Conservation (phyloP, 2,888 invertebrate genomes). For the Cerceris rybyensis region DNA sequence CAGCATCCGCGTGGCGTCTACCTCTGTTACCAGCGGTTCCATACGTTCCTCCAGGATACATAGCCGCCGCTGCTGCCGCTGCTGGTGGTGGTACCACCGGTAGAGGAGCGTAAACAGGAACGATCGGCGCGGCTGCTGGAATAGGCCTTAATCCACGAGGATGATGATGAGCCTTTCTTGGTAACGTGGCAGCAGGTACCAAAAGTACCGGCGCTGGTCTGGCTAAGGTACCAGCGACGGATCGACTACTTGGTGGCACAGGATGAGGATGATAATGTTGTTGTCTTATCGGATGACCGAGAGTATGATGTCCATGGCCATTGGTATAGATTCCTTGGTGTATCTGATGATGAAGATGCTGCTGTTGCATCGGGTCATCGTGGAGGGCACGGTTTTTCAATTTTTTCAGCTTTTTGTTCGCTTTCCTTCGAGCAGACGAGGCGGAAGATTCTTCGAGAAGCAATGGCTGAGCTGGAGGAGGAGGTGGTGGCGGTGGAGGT, state of each 20-base stretch:
- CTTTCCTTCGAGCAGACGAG: constrained; percentile 74
- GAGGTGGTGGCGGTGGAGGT: constrained; percentile 86
- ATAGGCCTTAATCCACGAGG: constrained; percentile 79
- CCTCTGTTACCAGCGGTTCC: constrained; percentile 83
- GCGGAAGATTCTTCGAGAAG: constrained; percentile 76
- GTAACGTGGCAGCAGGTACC: constrained; percentile 84
- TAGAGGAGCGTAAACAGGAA: constrained; percentile 81
- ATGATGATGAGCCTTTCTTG: constrained; percentile 79
- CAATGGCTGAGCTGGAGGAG: constrained; percentile 80
- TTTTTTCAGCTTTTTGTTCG: constrained; percentile 77
- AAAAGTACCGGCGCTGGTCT: constrained; percentile 81
- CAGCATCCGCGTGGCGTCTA: constrained; percentile 70
- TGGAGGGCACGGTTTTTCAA: constrained; percentile 72
- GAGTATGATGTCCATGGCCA: constrained; percentile 79
- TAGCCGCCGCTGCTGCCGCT: constrained; percentile 83
- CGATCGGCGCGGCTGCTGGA: constrained; percentile 82
- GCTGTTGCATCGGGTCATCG: constrained; percentile 74
- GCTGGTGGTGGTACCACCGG: constrained; percentile 86
- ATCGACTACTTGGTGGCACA: constrained; percentile 75
- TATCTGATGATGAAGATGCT: constrained; percentile 79
- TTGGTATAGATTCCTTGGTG: constrained; percentile 79
- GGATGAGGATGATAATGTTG: constrained; percentile 75
- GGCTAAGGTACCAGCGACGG: constrained; percentile 77
- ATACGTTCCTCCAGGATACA: constrained; percentile 83
- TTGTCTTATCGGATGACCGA: constrained; percentile 78